phyloP scores from a whole-genome alignment of 1,140 invertebrate species.

The Trachymyrmex cornetzi region DNA sequence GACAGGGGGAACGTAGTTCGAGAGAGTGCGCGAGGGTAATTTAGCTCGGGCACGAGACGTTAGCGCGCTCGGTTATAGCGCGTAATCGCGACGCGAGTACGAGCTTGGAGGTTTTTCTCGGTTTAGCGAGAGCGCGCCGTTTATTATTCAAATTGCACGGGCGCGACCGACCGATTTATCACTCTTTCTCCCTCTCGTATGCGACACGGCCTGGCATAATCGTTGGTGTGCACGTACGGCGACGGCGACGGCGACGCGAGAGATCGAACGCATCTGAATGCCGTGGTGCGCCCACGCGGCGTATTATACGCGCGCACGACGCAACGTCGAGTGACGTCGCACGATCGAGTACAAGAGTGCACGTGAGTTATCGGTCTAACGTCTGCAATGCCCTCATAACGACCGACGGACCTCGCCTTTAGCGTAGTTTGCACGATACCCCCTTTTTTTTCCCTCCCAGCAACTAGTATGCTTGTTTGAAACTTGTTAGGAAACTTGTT shows the following conservation, averaged over 20 bases:
- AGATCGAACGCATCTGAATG: slow-evolving; percentile 60
- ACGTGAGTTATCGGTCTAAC: slow-evolving; percentile 41
- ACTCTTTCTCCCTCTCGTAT: not conserved
- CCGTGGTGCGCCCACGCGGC: slow-evolving; percentile 34
- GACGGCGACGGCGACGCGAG: not conserved
- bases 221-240: slow-evolving; percentile 1
- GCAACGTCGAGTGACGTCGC: slow-evolving; percentile 29
- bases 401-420: slow-evolving; percentile 8
- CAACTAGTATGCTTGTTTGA: slow-evolving; percentile 28
- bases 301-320: slow-evolving; percentile 34
- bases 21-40: slow-evolving; percentile 25
- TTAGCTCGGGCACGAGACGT: slow-evolving; percentile 20
- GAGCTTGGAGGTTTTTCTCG: slow-evolving; percentile 26
- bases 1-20: not conserved
- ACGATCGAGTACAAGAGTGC: slow-evolving; percentile 7
- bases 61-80: not conserved
- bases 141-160: slow-evolving; percentile 62
- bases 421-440: not conserved
- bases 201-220: slow-evolving; percentile 42
- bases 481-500: slow-evolving; percentile 56
- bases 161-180: slow-evolving; percentile 48
- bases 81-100: slow-evolving; percentile 41
- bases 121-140: slow-evolving; percentile 18
- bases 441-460: not conserved
- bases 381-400: slow-evolving; percentile 33